phyloP scores from a whole-genome alignment of 2,888 invertebrate species.

The Plemyria rubiginata region DNA sequence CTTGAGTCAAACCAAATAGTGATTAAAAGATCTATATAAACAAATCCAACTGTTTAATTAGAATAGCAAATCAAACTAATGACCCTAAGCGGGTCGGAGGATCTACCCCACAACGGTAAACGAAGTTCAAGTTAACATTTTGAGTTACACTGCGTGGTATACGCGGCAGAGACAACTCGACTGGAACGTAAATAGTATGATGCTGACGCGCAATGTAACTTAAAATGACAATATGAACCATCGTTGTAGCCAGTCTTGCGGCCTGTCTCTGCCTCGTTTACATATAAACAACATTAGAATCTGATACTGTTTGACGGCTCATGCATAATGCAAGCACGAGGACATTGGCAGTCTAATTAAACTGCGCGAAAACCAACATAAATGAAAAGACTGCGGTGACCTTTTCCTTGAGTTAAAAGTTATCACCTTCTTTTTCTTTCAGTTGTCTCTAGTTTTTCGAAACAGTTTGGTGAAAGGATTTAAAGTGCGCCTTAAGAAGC shows the following conservation, averaged over 20 bases:
- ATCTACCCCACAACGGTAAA: neutral
- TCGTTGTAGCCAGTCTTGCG: neutral
- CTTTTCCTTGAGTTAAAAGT: conserved; percentile 5
- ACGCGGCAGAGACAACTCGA: neutral
- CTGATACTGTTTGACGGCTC: conserved; percentile 37
- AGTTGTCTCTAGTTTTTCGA: no score
- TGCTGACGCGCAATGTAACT: neutral
- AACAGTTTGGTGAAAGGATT: no score
- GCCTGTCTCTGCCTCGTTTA: conserved; percentile 35
- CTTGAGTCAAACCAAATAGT: neutral
- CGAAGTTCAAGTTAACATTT: neutral
- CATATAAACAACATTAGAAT: conserved; percentile 49
- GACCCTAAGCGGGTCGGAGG: conserved; percentile 17
- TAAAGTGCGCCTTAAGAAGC: no score
- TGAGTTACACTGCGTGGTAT: neutral
- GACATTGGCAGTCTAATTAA: conserved; percentile 53
- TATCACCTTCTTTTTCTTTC: no score
- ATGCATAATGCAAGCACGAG: conserved; percentile 55
- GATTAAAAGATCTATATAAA: neutral
- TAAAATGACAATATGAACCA: neutral
- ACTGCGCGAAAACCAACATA: conserved; percentile 39
- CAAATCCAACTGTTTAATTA: conserved; percentile 31
- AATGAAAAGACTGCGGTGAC: conserved; percentile 10
- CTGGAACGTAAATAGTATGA: neutral
- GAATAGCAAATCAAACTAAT: conserved; percentile 39